phyloP scores from a whole-genome alignment of 2,888 invertebrate genomes.

The Paralinhomoeus sp. region DNA sequence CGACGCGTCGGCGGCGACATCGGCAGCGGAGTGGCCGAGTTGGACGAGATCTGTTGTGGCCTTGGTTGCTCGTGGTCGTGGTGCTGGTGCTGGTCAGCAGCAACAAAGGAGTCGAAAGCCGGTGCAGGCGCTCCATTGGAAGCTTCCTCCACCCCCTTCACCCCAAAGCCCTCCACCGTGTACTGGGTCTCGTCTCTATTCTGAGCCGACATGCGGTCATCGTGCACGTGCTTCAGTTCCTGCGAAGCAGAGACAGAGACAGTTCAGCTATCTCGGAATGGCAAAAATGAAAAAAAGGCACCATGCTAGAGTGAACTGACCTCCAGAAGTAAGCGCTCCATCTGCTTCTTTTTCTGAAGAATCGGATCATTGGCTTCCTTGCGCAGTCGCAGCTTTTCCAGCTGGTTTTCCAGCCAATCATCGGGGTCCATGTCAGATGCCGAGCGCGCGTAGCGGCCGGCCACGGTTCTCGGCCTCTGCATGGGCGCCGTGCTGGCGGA shows the following conservation, averaged over 20 bases:
- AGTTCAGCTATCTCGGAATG: too few species aligned
- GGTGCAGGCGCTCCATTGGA: background rate
- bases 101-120: background rate
- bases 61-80: background rate
- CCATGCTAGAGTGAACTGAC: too few species aligned
- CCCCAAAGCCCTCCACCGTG: conserved; percentile 5
- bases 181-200: conserved; percentile 5
- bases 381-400: conserved; percentile 12
- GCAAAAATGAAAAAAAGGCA: too few species aligned
- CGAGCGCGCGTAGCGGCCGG: too few species aligned
- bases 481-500: background rate
- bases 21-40: background rate
- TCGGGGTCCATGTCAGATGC: conserved; percentile 10
- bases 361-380: conserved; percentile 13
- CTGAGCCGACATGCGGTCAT: conserved; percentile 6
- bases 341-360: conserved; percentile 17
- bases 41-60: background rate
- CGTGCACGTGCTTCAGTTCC: conserved; percentile 16
- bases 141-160: background rate
- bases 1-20: background rate
- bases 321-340: conserved; percentile 26
- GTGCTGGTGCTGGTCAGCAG: background rate
- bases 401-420: conserved; percentile 15
- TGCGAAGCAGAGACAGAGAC: background rate
- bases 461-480: background rate